These are phyloP conservation scores for Oreohelix idahoensis DNA, from an alignment of 1,140 invertebrate species.

Conservation along the genomic window DNA sequence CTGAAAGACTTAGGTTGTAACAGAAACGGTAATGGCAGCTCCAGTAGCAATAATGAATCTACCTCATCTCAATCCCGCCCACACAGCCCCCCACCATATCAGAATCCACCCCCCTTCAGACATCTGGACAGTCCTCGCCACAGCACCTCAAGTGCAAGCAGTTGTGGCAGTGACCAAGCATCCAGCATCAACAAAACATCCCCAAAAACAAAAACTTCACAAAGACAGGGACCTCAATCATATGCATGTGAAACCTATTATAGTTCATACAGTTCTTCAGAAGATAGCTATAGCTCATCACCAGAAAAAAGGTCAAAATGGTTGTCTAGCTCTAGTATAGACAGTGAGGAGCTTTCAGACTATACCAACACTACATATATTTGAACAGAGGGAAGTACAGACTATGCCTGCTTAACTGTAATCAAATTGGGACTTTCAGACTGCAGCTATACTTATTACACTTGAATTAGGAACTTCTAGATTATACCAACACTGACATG, in stretches of 20 bases:
- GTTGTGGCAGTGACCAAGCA: conserved; percentile 44
- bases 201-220: neutral
- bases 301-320: neutral
- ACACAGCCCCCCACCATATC: conserved; percentile 53
- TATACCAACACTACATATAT: conserved; percentile 30
- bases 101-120: conserved; percentile 56
- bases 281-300: conserved; percentile 22
- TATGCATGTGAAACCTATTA: neutral
- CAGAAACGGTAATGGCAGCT: neutral
- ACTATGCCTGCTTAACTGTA: no score
- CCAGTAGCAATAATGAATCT: neutral
- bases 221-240: conserved; percentile 6
- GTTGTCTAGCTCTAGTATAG: neutral
- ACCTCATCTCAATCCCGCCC: conserved; percentile 8
- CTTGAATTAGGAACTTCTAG: no score
- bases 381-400: no score
- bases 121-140: conserved; percentile 47
- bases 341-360: neutral
- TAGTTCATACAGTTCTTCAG: conserved; percentile 13
- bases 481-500: no score
- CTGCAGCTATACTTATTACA: no score
- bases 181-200: neutral
- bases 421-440: no score
- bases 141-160: conserved; percentile 56
- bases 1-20: neutral